phyloP scores from a whole-genome alignment of 2,797 vertebrate genomes.

The Pantherophis vulpinus region DNA sequence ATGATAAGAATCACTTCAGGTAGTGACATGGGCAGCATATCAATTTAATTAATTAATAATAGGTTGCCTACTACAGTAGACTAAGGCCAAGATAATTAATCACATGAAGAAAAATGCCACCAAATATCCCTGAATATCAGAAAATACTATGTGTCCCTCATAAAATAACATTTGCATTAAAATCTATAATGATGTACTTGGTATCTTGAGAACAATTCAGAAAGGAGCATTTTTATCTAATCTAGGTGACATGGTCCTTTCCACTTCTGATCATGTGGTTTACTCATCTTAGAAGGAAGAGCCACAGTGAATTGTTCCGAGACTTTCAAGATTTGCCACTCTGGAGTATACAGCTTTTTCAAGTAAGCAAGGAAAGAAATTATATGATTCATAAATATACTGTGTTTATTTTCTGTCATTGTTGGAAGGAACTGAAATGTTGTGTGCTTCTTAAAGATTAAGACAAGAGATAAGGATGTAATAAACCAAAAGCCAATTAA shows the following conservation, averaged over 20 bases:
- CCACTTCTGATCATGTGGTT: neutral
- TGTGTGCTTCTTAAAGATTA: neutral
- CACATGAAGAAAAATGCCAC: neutral
- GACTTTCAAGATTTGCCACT: neutral
- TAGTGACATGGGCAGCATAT: neutral
- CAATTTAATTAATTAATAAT: neutral
- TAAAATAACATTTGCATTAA: neutral
- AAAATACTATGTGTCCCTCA: neutral
- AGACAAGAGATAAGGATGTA: neutral
- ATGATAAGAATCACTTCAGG: neutral
- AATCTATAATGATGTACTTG: neutral
- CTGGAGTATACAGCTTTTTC: neutral
- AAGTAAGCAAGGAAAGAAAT: neutral
- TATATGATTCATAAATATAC: neutral
- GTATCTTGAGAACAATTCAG: neutral
- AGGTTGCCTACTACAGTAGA: neutral
- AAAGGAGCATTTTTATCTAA: neutral
- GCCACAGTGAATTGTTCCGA: neutral
- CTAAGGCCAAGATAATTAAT: neutral
- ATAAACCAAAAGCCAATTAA: neutral
- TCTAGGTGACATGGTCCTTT: neutral
- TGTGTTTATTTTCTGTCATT: neutral
- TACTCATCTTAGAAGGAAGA: neutral
- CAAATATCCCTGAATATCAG: neutral
- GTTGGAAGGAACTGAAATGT: neutral